Conservation (phyloP, 2,797 vertebrate genomes). For the Cichlasoma orientale region DNA sequence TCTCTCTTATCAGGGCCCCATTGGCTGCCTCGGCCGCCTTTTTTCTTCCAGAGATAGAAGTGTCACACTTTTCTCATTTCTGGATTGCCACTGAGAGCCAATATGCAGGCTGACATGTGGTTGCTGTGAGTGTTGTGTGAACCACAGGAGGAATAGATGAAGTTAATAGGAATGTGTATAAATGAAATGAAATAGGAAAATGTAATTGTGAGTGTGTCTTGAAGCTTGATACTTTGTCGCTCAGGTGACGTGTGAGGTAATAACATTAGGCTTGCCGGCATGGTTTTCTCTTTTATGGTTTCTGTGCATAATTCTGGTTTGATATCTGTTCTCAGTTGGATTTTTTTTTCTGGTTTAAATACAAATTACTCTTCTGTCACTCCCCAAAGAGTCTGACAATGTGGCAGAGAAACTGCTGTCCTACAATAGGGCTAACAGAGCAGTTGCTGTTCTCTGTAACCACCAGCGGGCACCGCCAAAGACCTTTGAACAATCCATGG, state of each 20-base stretch:
- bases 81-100: constrained; percentile 51
- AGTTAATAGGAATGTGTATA: not conserved
- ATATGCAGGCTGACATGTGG: constrained; percentile 42
- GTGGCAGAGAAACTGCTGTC: constrained; percentile 80
- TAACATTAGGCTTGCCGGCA: not conserved
- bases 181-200: constrained; percentile 14
- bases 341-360: constrained; percentile 1
- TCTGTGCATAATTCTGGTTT: constrained; percentile 1
- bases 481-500: constrained; percentile 86
- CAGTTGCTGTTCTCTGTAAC: constrained; percentile 86
- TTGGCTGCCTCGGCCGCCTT: constrained; percentile 44
- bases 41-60: constrained; percentile 53
- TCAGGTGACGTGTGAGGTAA: not conserved
- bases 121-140: not conserved
- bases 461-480: constrained; percentile 86
- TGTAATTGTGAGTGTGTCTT: not conserved
- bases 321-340: not conserved
- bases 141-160: constrained; percentile 9
- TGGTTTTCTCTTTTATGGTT: not conserved
- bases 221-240: constrained; percentile 1
- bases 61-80: constrained; percentile 45
- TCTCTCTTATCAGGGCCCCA: constrained; percentile 31
- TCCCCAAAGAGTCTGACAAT: constrained; percentile 70
- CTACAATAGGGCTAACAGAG: constrained; percentile 85
- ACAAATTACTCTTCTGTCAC: constrained; percentile 7